Evolutionary conservation across 2,888 invertebrate species (phyloP), one percentile per base, ranked within the genome.

Genomic region (Lepidonotus clava): DNA sequence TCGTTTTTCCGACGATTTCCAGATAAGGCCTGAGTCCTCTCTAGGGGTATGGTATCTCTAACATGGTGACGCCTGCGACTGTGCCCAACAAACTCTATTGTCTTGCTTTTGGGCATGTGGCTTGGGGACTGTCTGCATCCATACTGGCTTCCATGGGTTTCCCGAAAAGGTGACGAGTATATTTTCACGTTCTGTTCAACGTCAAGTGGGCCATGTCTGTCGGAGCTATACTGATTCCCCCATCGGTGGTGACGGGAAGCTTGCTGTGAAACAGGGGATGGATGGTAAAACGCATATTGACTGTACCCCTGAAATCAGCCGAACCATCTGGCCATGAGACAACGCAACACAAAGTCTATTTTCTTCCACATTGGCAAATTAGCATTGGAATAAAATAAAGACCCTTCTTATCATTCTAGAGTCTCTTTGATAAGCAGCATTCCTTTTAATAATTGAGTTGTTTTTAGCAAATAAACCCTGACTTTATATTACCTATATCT

Each of bases 41-140:
- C 80, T 1, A 80, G 51, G 11, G 80, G 80, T 2, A 80, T 80
- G 8, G 80, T 80, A 46, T 80, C 80, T 5, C 80, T 1, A 24
- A 80, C 34, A 46, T 80, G 41, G 0, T 41, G 21, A 11, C 80
- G 41, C 32, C 80, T 24, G 2, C 80, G 80, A 46, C 80, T 32
- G 21, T 80, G 80, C 0, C 80, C 80, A 8, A 80, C 80, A 46
- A 80, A 80, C 28, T 80, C 80, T 14, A n/a, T 80, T n/a, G 80
- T 80, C 32, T 80, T 80, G 24, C 80, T 80, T 41, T 51, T 80
- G 1, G 80, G 80, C 41, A 80, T 51, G 1, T 32, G 28, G 80
- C 46, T 51, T 46, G 51, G 71, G n/a, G 71, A 71, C 14, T n/a
- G 18, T 0, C 36, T 8, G 4, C n/a, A n/a, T n/a, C n/a, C n/a